Evolutionary conservation across 2,888 invertebrate species (phyloP).

Genomic region (Diadegma fenestrale): DNA sequence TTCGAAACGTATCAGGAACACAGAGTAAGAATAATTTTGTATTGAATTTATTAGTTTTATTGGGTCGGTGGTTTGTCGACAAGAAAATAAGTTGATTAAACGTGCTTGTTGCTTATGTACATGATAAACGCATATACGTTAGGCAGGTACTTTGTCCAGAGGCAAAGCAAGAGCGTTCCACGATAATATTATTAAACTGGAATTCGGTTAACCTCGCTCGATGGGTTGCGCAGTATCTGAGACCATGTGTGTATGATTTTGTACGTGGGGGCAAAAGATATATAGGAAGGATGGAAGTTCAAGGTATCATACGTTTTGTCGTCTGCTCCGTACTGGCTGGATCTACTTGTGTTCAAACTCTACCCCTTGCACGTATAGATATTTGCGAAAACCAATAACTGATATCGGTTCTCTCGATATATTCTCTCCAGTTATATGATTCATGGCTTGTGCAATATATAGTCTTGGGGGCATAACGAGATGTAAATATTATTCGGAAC

Average conservation of each 20-base stretch:
- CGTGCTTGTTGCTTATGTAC: constrained; percentile 32
- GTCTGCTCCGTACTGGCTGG: constrained; percentile 44
- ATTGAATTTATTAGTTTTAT: constrained; percentile 9
- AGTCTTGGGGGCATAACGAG: constrained; percentile 12
- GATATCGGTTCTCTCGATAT: constrained; percentile 54
- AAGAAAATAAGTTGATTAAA: constrained; percentile 59
- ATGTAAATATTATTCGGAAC: constrained; percentile 12
- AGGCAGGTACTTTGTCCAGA: constrained; percentile 30
- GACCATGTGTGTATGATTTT: constrained; percentile 30
- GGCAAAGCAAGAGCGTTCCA: constrained; percentile 53
- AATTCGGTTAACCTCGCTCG: constrained; percentile 71
- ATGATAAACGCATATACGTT: constrained; percentile 25
- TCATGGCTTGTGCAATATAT: not conserved
- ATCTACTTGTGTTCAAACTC: constrained; percentile 28
- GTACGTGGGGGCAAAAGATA: constrained; percentile 23
- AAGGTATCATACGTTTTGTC: constrained; percentile 50
- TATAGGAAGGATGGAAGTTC: constrained; percentile 52
- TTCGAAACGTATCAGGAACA: not conserved
- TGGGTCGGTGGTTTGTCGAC: constrained; percentile 24
- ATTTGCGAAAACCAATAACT: constrained; percentile 63
- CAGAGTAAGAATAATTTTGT: not conserved
- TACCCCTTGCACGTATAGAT: not conserved
- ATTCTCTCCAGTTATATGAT: constrained; percentile 20
- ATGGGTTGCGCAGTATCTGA: constrained; percentile 52
- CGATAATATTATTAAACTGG: constrained; percentile 68